phyloP scores from a whole-genome alignment of 2,113 vertebrate genomes.

The Ornithorhynchus anatinus region DNA sequence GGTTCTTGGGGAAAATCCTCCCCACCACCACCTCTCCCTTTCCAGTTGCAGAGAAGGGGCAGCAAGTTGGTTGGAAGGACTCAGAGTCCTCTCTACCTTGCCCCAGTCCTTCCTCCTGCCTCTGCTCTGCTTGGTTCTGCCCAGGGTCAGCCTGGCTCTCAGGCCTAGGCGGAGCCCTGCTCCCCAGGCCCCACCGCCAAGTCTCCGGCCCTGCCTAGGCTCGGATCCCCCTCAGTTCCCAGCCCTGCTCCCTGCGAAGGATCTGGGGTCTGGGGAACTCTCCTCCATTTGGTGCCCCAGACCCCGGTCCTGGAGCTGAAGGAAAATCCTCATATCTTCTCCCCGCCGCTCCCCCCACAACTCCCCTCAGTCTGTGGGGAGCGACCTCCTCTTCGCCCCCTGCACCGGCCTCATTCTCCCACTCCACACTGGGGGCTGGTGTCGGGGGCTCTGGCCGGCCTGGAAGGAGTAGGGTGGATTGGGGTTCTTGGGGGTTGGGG shows the following conservation, averaged over 20 bases:
- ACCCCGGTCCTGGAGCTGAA: no score
- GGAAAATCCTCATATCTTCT: no score
- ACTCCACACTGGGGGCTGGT: no score
- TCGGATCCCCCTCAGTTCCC: neutral
- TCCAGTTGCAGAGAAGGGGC: neutral
- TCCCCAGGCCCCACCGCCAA: neutral
- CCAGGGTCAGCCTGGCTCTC: neutral
- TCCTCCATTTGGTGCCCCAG: neutral
- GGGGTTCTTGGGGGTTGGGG: no score
- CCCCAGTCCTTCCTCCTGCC: neutral
- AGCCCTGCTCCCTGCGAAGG: neutral
- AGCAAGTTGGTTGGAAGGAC: neutral
- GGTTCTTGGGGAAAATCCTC: neutral
- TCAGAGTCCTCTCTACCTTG: neutral
- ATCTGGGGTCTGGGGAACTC: neutral
- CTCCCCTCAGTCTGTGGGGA: no score
- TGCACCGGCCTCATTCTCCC: no score
- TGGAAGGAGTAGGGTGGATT: no score
- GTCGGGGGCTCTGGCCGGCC: no score
- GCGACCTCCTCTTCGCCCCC: no score
- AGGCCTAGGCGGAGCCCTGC: neutral
- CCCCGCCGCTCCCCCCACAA: no score
- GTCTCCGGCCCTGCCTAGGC: neutral
- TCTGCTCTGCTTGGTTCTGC: neutral
- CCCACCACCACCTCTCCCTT: no score